phyloP scores from a whole-genome alignment of 1,140 invertebrate genomes.

The Drosophila tristis region DNA sequence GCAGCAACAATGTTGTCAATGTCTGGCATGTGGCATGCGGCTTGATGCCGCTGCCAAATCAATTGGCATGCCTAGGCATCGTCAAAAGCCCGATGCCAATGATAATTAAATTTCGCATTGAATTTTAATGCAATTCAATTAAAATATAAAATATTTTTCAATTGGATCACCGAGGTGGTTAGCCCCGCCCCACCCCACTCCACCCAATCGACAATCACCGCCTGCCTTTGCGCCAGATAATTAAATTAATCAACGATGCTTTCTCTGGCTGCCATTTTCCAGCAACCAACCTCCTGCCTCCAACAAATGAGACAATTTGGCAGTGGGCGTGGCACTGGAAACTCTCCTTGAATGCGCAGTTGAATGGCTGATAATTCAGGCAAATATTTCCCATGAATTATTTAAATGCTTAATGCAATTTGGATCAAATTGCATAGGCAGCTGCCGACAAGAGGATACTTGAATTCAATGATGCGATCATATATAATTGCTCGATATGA shows the following conservation, averaged over 20 bases:
- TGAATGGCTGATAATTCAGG: not conserved
- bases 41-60: conserved; percentile 28
- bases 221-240: conserved; percentile 23
- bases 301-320: conserved; percentile 19
- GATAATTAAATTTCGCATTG: conserved; percentile 66
- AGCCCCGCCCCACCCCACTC: not conserved
- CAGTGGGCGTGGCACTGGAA: not conserved
- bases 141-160: conserved; percentile 65
- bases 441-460: not conserved
- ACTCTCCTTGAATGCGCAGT: too few relatives aligned
- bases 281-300: conserved; percentile 11
- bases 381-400: conserved; percentile 34
- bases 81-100: conserved; percentile 31
- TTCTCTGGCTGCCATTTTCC: conserved; percentile 22
- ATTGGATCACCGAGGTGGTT: conserved; percentile 43
- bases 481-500: too few relatives aligned
- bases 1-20: conserved; percentile 38
- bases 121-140: conserved; percentile 69
- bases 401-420: conserved; percentile 19
- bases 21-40: conserved; percentile 23
- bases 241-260: conserved; percentile 54
- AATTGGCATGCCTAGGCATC: conserved; percentile 27
- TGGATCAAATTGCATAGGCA: not conserved
- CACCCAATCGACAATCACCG: too few relatives aligned
- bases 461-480: not conserved